Percentiles rank a stretch among this genome's conserved stretches.
Evolutionary conservation across 2,113 vertebrate species (phyloP).

Genomic region (Setophaga coronata): DNA sequence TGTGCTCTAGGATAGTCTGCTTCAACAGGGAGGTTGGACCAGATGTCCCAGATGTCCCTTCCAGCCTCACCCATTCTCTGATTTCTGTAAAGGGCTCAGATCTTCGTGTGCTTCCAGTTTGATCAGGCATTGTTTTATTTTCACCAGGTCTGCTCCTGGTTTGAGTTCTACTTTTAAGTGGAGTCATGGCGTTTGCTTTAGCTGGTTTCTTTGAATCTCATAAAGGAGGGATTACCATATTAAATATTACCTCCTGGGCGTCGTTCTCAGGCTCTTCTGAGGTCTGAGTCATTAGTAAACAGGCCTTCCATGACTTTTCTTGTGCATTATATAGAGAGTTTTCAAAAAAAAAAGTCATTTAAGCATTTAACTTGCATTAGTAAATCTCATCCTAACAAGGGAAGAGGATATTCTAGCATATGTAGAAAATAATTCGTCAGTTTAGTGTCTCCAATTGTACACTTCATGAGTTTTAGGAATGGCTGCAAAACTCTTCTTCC

Average conservation of each 20-base stretch:
- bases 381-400: neutral
- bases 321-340: neutral
- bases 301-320: neutral
- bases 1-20: neutral
- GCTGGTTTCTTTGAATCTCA: neutral
- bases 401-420: neutral
- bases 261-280: neutral
- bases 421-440: neutral
- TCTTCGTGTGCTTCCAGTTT: neutral
- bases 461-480: neutral
- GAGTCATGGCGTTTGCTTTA: neutral
- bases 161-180: neutral
- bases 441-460: neutral
- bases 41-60: neutral
- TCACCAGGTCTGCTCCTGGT: neutral
- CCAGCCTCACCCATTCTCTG: neutral
- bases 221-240: neutral
- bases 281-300: neutral
- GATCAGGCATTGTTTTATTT: fast-evolving
- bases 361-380: neutral
- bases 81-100: neutral
- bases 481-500: neutral
- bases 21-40: neutral
- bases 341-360: neutral
- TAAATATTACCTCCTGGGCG: neutral